Conservation (phyloP, 2,797 vertebrate species). For the Sebastes oblongus region DNA sequence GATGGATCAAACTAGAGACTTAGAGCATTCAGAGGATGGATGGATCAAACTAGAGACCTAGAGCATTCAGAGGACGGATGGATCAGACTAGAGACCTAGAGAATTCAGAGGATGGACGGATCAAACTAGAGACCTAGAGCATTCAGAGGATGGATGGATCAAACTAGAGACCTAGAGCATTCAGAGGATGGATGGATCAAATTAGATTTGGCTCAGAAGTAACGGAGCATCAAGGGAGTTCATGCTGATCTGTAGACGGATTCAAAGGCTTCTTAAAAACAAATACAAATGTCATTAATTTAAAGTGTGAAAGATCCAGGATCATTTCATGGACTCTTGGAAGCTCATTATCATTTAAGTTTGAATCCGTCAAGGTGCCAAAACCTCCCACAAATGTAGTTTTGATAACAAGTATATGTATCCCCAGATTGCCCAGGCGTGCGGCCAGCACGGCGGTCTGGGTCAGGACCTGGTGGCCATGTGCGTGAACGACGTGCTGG, state of each 20-base stretch:
- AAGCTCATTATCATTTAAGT: not conserved
- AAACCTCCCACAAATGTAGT: not conserved
- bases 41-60: too few species aligned
- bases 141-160: too few species aligned
- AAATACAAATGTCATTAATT: not conserved
- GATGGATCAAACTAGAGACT: too few species aligned
- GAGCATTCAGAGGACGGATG: too few species aligned
- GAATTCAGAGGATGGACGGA: too few species aligned
- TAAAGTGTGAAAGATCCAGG: not conserved
- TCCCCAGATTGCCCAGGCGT: slow-evolving; percentile 86
- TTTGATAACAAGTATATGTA: not conserved
- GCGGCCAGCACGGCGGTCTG: slow-evolving; percentile 85
- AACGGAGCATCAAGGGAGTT: not conserved
- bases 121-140: too few species aligned
- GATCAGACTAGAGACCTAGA: too few species aligned
- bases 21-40: too few species aligned
- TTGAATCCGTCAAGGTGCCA: not conserved
- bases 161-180: too few species aligned
- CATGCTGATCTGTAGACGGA: not conserved
- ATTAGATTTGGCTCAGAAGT: not conserved
- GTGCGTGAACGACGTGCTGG: slow-evolving; percentile 96
- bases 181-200: too few species aligned
- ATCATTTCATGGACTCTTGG: not conserved
- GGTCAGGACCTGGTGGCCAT: slow-evolving; percentile 98
- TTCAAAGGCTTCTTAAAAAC: slow-evolving; percentile 3